Evolutionary conservation across 2,888 invertebrate genomes (phyloP).

Genomic region (Andrena chrysosceles): DNA sequence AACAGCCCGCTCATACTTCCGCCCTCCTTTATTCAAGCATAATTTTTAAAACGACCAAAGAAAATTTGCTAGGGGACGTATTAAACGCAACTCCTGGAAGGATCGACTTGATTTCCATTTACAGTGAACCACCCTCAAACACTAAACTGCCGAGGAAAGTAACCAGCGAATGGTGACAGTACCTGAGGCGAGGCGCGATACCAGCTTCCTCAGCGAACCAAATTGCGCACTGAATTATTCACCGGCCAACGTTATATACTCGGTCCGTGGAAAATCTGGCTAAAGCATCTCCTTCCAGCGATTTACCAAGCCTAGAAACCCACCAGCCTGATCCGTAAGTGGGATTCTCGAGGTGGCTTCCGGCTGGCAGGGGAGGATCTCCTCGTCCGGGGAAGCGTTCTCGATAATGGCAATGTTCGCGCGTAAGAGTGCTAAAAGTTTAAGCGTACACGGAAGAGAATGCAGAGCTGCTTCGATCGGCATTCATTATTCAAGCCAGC

Average conservation of each 20-base stretch:
- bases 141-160: neutral
- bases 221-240: conserved; percentile 61
- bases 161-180: conserved; percentile 21
- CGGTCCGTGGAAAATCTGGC: conserved; percentile 49
- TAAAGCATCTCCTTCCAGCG: conserved; percentile 37
- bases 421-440: conserved; percentile 66
- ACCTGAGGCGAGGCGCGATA: neutral
- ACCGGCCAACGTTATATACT: conserved; percentile 28
- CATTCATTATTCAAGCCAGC: conserved; percentile 70
- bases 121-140: neutral
- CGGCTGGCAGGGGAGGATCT: conserved; percentile 11
- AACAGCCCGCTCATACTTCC: neutral
- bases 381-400: conserved; percentile 21
- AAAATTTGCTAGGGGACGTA: neutral
- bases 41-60: neutral
- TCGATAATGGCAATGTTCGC: conserved; percentile 49
- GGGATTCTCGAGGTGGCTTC: conserved; percentile 15
- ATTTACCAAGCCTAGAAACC: conserved; percentile 41
- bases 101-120: conserved; percentile 18
- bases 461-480: conserved; percentile 64
- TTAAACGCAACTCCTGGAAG: neutral
- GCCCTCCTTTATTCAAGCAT: neutral
- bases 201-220: conserved; percentile 45
- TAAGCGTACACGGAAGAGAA: conserved; percentile 62
- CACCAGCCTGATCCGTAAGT: conserved; percentile 2